These are phyloP conservation scores for Rana temporaria DNA, from an alignment of 2,113 vertebrate genomes.

Conservation along the genomic window DNA sequence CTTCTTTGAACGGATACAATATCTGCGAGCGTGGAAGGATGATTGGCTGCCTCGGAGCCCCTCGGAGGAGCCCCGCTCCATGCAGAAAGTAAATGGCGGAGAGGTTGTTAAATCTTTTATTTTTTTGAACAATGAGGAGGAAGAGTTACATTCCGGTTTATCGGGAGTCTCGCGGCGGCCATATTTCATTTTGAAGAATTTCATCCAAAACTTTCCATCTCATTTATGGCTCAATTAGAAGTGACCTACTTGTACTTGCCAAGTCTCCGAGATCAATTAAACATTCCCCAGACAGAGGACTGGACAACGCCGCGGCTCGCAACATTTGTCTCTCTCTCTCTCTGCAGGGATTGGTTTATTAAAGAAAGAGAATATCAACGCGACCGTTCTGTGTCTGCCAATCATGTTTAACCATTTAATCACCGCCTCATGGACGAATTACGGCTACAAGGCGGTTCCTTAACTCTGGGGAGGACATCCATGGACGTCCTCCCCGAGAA, in stretches of 20 bases:
- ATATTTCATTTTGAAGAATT: conserved; percentile 57
- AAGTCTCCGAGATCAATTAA: conserved; percentile 56
- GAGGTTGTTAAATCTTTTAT: not conserved
- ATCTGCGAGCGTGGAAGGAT: not conserved
- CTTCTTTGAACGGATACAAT: too few species aligned
- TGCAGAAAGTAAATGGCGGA: not conserved
- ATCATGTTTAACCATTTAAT: too few species aligned
- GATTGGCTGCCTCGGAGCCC: not conserved
- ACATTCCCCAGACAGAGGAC: conserved; percentile 48
- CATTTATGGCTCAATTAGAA: conserved; percentile 57
- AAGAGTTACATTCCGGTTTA: conserved; percentile 2
- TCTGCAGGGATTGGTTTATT: not conserved
- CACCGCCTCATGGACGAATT: too few species aligned
- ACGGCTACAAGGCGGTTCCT: too few species aligned
- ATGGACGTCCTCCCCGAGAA: too few species aligned
- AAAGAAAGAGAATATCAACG: not conserved
- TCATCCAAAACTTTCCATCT: conserved; percentile 54
- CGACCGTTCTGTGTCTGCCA: not conserved
- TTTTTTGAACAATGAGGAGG: conserved; percentile 2
- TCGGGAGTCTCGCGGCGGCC: conserved; percentile 25
- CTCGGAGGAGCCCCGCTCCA: not conserved
- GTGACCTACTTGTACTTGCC: conserved; percentile 54
- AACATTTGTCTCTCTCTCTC: not conserved
- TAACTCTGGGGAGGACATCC: too few species aligned
- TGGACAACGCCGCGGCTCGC: conserved; percentile 14